Evolutionary conservation across 2,888 invertebrate genomes (phyloP).

Genomic region (Megaustenia siamemsis): DNA sequence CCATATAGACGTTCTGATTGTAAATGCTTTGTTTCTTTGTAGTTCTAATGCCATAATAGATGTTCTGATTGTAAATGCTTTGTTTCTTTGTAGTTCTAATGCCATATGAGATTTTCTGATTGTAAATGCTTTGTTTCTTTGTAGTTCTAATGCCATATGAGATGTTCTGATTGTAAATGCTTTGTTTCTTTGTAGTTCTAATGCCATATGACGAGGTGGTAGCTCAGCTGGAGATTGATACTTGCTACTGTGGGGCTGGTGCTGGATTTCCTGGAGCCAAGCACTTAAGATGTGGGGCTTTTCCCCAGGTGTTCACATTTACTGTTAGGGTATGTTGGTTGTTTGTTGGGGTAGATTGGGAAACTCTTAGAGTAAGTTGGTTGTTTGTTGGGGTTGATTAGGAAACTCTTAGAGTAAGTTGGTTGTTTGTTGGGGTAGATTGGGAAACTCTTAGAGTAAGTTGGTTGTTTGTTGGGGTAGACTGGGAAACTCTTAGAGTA

Average conservation of each 20-base stretch:
- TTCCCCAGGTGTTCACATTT: slow-evolving; percentile 85
- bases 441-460: neutral
- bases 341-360: neutral
- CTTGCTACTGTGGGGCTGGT: slow-evolving; percentile 84
- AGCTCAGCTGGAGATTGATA: slow-evolving; percentile 88
- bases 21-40: too few species aligned
- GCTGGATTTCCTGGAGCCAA: slow-evolving; percentile 84
- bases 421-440: neutral
- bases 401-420: neutral
- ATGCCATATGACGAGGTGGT: slow-evolving; percentile 87
- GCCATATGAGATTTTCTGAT: too few species aligned
- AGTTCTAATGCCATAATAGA: too few species aligned
- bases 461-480: neutral
- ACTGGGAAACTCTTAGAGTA: neutral
- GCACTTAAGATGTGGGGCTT: slow-evolving; percentile 87
- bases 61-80: too few species aligned
- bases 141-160: too few species aligned
- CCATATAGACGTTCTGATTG: too few species aligned
- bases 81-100: too few species aligned
- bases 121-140: too few species aligned
- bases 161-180: too few species aligned
- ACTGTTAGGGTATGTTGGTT: slow-evolving; percentile 84
- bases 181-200: slow-evolving; percentile 79
- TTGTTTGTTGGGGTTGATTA: too few species aligned
- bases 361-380: neutral